phyloP scores from a whole-genome alignment of 2,113 vertebrate species.

The Colaptes auratus region DNA sequence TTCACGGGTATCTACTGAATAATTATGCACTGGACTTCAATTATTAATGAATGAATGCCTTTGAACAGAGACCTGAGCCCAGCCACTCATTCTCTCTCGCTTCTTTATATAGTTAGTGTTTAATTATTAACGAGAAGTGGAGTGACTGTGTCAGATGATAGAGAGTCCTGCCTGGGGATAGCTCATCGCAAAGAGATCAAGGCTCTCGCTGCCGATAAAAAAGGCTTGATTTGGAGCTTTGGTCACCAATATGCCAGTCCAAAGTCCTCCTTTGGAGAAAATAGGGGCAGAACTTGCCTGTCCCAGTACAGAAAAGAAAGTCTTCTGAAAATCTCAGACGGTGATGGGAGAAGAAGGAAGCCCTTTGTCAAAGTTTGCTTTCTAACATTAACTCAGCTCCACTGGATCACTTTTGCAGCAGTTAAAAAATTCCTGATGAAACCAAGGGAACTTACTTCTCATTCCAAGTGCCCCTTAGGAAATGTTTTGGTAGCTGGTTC shows the following conservation, averaged over 20 bases:
- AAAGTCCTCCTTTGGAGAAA: neutral
- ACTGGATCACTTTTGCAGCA: neutral
- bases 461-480: neutral
- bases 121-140: conserved; percentile 42
- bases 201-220: neutral
- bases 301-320: neutral
- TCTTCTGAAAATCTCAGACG: neutral
- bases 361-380: neutral
- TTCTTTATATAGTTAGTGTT: conserved; percentile 2
- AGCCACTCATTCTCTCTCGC: neutral
- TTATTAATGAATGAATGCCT: conserved; percentile 40
- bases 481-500: neutral
- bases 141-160: neutral
- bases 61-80: conserved; percentile 34
- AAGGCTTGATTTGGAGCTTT: neutral
- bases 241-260: neutral
- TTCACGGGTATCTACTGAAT: conserved; percentile 17
- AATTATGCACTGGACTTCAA: conserved; percentile 15
- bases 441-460: neutral
- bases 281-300: neutral
- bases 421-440: neutral
- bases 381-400: neutral
- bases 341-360: neutral
- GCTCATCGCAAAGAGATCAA: neutral
- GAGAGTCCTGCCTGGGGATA: neutral